Evolutionary conservation across 1,140 invertebrate genomes (phyloP).

Genomic region (Chelonus insularis): DNA sequence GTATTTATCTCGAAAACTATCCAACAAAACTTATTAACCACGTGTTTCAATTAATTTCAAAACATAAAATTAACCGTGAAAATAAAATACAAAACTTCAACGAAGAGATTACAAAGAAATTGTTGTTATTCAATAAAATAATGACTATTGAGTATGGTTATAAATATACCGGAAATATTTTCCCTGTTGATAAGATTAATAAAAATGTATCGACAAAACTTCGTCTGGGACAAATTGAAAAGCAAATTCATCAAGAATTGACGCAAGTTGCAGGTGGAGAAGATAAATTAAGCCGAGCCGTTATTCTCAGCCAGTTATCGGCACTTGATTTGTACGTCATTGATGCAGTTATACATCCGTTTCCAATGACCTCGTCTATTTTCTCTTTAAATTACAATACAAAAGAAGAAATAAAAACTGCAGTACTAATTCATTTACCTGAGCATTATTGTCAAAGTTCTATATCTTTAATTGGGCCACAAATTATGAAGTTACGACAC

Average conservation of each 20-base stretch:
- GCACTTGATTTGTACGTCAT: constrained; percentile 65
- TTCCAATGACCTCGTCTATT: constrained; percentile 39
- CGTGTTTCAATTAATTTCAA: no score
- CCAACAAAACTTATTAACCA: no score
- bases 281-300: constrained; percentile 56
- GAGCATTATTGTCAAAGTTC: constrained; percentile 67
- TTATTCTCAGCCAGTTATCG: constrained; percentile 62
- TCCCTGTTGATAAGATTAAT: no score
- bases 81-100: no score
- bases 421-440: constrained; percentile 67
- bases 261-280: constrained; percentile 51
- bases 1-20: constrained; percentile 68
- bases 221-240: not conserved
- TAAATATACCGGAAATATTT: no score
- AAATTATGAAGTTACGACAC: constrained; percentile 66
- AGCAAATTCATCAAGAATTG: constrained; percentile 56
- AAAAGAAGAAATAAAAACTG: constrained; percentile 56
- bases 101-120: no score
- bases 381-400: constrained; percentile 51
- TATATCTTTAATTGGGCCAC: constrained; percentile 64
- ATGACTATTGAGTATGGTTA: no score
- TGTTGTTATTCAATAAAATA: no score
- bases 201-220: no score
- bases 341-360: constrained; percentile 66
- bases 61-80: no score